Evolutionary conservation across 1,140 invertebrate genomes (phyloP).

Genomic region (Caenorhabditis elegans): DNA sequence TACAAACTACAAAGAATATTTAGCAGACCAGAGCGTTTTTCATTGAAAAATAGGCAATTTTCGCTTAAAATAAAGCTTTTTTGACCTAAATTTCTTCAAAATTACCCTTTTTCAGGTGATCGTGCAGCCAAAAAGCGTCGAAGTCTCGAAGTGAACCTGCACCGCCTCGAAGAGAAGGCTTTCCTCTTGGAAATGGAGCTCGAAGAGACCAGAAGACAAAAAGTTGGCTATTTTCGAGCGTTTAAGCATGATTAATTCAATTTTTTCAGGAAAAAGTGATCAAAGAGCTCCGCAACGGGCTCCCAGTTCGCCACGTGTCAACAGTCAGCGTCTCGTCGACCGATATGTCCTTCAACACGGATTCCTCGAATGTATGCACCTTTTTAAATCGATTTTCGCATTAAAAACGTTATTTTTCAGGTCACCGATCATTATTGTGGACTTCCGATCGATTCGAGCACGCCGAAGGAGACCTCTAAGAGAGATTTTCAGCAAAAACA

Average conservation of each 20-base stretch:
- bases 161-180: not conserved
- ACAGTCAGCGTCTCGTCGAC: not conserved
- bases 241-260: too few species aligned
- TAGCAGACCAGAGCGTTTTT: too few species aligned
- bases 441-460: not conserved
- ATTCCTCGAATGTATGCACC: not conserved
- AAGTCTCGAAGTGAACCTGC: not conserved
- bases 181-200: constrained; percentile 16
- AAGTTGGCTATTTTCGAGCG: too few species aligned
- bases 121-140: not conserved
- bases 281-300: not conserved
- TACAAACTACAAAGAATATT: too few species aligned
- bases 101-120: not conserved
- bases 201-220: not conserved
- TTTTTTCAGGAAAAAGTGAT: constrained; percentile 8
- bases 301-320: not conserved
- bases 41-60: too few species aligned
- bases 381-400: too few species aligned
- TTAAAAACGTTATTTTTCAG: too few species aligned
- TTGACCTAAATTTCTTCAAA: too few species aligned
- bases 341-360: not conserved
- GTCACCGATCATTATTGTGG: not conserved
- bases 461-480: not conserved
- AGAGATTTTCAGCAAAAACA: not conserved
- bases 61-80: too few species aligned